Conservation (phyloP, 1,140 invertebrate genomes). For the Drosophila nikananu region DNA sequence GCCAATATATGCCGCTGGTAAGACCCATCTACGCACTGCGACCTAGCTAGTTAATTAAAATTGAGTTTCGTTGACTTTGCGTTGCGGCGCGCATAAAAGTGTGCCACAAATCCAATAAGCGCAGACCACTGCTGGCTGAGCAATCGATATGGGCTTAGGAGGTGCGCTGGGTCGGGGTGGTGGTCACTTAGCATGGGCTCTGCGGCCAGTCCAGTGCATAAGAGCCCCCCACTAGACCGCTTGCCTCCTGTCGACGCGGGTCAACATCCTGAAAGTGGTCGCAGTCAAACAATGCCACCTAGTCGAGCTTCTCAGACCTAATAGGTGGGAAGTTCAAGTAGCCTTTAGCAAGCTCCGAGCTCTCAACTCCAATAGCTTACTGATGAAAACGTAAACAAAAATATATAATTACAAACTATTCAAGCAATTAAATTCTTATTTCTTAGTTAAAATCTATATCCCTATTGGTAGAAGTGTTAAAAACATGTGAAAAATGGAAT, state of each 20-base stretch:
- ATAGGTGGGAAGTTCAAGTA: slow-evolving; percentile 10
- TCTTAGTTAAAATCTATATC: too few species aligned
- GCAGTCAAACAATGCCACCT: slow-evolving; percentile 41
- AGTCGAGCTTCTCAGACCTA: slow-evolving; percentile 34
- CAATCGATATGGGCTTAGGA: slow-evolving; percentile 65
- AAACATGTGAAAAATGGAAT: too few species aligned
- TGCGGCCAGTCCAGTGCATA: slow-evolving; percentile 35
- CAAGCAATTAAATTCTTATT: too few species aligned
- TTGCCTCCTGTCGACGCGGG: slow-evolving; percentile 33
- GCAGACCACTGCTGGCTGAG: slow-evolving; percentile 19
- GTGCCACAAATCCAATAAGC: slow-evolving; percentile 69
- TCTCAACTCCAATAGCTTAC: too few species aligned
- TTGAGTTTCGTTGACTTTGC: slow-evolving; percentile 63
- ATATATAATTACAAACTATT: too few species aligned
- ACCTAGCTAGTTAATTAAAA: slow-evolving; percentile 62
- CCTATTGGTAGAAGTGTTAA: too few species aligned
- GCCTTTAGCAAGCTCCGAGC: background rate
- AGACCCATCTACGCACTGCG: slow-evolving; percentile 12
- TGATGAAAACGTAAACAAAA: background rate
- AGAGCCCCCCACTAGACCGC: slow-evolving; percentile 6
- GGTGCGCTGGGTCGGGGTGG: slow-evolving; percentile 5
- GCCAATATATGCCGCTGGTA: slow-evolving; percentile 62
- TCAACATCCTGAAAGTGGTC: slow-evolving; percentile 75
- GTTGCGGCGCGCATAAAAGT: slow-evolving; percentile 44
- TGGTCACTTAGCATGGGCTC: background rate